A percentile compares a stretch with the other conserved stretches of the same genome.
phyloP scores from a whole-genome alignment of 2,888 invertebrate species.

The Cerastis leucographa region DNA sequence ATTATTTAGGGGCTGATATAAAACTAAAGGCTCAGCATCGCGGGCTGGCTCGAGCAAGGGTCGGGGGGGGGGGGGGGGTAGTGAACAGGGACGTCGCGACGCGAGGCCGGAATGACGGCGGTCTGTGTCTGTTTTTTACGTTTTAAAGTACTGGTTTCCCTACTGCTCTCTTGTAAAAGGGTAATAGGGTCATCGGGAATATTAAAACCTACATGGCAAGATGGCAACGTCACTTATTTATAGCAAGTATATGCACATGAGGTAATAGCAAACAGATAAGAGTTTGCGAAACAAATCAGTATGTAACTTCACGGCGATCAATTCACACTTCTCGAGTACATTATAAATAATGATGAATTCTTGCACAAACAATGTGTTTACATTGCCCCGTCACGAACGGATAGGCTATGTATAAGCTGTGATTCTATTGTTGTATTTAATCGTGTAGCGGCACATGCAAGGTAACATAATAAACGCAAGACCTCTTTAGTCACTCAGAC shows the following conservation, averaged over 20 bases:
- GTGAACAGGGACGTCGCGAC: too few relatives aligned
- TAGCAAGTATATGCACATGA: slow-evolving; percentile 8
- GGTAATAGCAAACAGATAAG: slow-evolving; percentile 23
- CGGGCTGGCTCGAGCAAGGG: too few relatives aligned
- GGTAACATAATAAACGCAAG: background rate
- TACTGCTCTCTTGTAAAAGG: too few relatives aligned
- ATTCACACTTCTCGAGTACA: slow-evolving; percentile 48
- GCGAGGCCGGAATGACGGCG: too few relatives aligned
- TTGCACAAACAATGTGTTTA: slow-evolving; percentile 54
- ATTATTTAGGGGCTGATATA: too few relatives aligned
- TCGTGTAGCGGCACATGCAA: background rate
- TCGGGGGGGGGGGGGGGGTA: too few relatives aligned
- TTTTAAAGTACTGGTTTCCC: too few relatives aligned
- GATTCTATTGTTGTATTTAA: slow-evolving; percentile 19
- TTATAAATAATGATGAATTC: slow-evolving; percentile 48
- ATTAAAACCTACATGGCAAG: background rate
- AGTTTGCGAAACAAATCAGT: slow-evolving; percentile 45
- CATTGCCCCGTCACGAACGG: slow-evolving; percentile 40
- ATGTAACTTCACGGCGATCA: slow-evolving; percentile 25
- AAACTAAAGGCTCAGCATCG: too few relatives aligned
- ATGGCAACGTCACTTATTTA: background rate
- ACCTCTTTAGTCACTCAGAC: background rate
- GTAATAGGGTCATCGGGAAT: too few relatives aligned
- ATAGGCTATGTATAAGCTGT: slow-evolving; percentile 15
- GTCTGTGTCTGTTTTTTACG: too few relatives aligned